Evolutionary conservation across 2,888 invertebrate genomes (phyloP).

Genomic region (Mimas tiliae): DNA sequence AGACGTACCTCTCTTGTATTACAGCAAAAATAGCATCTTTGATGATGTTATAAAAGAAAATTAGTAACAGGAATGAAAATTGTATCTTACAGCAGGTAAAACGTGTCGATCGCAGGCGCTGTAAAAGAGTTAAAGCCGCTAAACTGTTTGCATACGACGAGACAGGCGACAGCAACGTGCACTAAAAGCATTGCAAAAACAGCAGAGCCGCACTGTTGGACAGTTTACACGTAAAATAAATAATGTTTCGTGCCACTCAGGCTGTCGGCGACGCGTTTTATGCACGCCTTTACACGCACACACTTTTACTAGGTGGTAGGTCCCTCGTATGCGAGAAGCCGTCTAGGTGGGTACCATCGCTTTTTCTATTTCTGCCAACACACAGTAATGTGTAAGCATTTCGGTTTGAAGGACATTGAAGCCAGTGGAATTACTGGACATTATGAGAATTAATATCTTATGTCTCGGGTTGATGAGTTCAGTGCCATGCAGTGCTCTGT

Average conservation of each 20-base stretch:
- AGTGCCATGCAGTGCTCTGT: too few species aligned
- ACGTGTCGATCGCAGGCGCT: conserved; percentile 35
- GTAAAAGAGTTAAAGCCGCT: conserved; percentile 60
- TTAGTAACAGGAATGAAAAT: background rate
- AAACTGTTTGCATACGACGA: conserved; percentile 74
- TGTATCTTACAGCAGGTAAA: conserved; percentile 26
- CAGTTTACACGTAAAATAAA: conserved; percentile 75
- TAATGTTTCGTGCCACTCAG: conserved; percentile 69
- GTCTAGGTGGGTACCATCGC: background rate
- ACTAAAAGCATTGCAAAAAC: conserved; percentile 67
- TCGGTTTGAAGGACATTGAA: too few species aligned
- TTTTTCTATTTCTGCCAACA: too few species aligned
- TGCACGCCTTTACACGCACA: conserved; percentile 54
- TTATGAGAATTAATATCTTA: too few species aligned
- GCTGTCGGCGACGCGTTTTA: conserved; percentile 59
- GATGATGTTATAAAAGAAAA: background rate
- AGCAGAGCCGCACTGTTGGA: conserved; percentile 40
- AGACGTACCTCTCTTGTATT: too few species aligned
- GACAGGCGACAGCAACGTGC: conserved; percentile 49
- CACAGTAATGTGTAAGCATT: too few species aligned
- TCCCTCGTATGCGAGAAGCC: too few species aligned
- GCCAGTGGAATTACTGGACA: too few species aligned
- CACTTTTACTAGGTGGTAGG: conserved; percentile 48
- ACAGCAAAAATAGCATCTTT: too few species aligned
- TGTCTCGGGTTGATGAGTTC: too few species aligned